Base-by-base conservation (phyloP, 2,888 invertebrate species). In the Thera britannica region DNA sequence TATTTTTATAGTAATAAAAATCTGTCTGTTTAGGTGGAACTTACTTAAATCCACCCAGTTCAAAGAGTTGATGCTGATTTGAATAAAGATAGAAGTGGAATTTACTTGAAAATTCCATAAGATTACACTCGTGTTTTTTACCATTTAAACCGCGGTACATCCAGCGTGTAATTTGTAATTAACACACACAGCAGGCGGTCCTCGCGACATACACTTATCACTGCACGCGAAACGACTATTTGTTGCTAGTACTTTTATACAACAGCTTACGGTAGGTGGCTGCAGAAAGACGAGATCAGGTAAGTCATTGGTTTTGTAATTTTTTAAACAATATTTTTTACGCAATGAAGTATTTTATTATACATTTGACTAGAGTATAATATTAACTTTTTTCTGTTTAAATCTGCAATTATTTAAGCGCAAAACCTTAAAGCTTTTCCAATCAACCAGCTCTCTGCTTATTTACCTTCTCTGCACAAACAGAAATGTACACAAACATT, bases 171-270 rank as follows among this genome's bases (percentile, higher is more conserved):
- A 63, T 58, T 64, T 46, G 52, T 64, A 58, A 54, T 64, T 64
- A 36, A 52, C 54, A 52, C 12, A 46, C 52, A 54, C 54, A 46
- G 64, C 58, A 36, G 58, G 63, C 52, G 63, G 62, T n/a, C 36
- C 63, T 8, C 11, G 44, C 64, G 58, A 58, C 57, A 51, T 63
- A 38, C 38, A 1, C 3, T 23, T 44, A 58, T 52, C 58, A 6
- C 64, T 52, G 38, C 58, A 58, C 64, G 58, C 58, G 63, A 58
- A 58, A 58, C 51, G 34, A 52, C 58, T 0, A 65, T 65, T 65
- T 65, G 58, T 52, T 52, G 36, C 58, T 11, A n/a, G 58, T 49
- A 49, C 49, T 49, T 23, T 12, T 51, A 51, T 12, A 23, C 34
- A 44, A 44, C 44, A 44, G 5, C 7, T 38, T 44, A 7, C 44